Conservation (phyloP, 2,888 invertebrate genomes). For the Tinea pellionella region DNA sequence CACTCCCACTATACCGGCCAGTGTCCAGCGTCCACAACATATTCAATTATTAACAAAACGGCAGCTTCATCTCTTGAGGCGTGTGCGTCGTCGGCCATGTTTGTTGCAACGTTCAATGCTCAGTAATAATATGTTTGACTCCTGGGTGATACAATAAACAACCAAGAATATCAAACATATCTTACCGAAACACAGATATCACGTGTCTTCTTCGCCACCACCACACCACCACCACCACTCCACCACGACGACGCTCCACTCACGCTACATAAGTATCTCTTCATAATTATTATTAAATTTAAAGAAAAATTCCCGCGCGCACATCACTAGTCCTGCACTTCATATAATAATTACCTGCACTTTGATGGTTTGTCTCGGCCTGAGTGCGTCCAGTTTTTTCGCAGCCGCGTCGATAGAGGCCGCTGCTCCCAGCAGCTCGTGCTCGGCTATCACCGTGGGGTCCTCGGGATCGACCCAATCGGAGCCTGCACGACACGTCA, state of each 20-base stretch:
- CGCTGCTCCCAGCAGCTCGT: conserved; percentile 95
- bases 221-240: too few relatives aligned
- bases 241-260: too few relatives aligned
- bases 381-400: conserved; percentile 89
- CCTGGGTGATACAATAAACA: conserved; percentile 93
- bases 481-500: conserved; percentile 67
- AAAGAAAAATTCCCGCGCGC: too few relatives aligned
- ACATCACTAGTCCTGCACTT: too few relatives aligned
- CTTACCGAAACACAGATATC: conserved; percentile 73
- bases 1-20: too few relatives aligned
- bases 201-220: conserved; percentile 18
- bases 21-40: too few relatives aligned
- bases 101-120: conserved; percentile 38
- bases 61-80: too few relatives aligned
- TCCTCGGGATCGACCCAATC: conserved; percentile 98
- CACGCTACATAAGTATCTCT: too few relatives aligned
- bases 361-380: conserved; percentile 86
- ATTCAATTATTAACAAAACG: too few relatives aligned
- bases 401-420: conserved; percentile 99
- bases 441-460: conserved; percentile 97
- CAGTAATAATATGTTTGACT: conserved; percentile 99
- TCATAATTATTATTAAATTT: too few relatives aligned
- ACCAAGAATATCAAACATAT: conserved; percentile 99
- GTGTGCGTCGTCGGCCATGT: too few relatives aligned
- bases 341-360: conserved; percentile 72